Percentiles rank a stretch among this genome's conserved stretches.
Conservation (phyloP, 2,888 invertebrate genomes). For the Mesorhabditis spiculigera region DNA sequence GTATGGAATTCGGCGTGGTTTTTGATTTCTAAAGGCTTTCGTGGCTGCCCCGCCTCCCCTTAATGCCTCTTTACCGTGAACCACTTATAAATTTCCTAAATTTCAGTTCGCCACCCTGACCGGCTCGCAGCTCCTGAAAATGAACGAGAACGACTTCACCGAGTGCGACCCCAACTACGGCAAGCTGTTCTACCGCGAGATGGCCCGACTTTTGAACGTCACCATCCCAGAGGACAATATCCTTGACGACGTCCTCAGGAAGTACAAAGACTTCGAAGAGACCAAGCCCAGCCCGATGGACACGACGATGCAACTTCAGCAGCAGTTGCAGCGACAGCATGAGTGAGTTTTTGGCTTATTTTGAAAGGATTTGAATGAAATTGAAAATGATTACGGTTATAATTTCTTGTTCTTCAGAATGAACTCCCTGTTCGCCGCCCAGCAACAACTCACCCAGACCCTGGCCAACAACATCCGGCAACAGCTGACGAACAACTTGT, state of each 20-base stretch:
- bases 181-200: constrained; percentile 48
- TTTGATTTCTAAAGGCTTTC: no score
- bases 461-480: constrained; percentile 1
- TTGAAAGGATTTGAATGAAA: background rate
- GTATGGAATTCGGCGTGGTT: no score
- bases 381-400: background rate
- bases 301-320: constrained; percentile 13
- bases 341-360: background rate
- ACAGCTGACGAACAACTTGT: background rate
- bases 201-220: constrained; percentile 17
- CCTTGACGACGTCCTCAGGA: constrained; percentile 43
- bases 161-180: constrained; percentile 52
- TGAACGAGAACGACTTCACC: constrained; percentile 51
- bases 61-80: no score
- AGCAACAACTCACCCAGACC: constrained; percentile 4
- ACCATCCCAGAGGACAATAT: constrained; percentile 43
- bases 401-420: background rate
- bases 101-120: constrained; percentile 47
- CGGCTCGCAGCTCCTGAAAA: constrained; percentile 45
- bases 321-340: constrained; percentile 3
- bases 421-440: constrained; percentile 3
- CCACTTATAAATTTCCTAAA: background rate
- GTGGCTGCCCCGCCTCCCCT: no score
- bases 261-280: constrained; percentile 34
- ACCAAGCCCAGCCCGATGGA: constrained; percentile 19